These are phyloP conservation scores for Lissonota sp. DNA, from an alignment of 2,888 invertebrate genomes.

Conservation along the genomic window DNA sequence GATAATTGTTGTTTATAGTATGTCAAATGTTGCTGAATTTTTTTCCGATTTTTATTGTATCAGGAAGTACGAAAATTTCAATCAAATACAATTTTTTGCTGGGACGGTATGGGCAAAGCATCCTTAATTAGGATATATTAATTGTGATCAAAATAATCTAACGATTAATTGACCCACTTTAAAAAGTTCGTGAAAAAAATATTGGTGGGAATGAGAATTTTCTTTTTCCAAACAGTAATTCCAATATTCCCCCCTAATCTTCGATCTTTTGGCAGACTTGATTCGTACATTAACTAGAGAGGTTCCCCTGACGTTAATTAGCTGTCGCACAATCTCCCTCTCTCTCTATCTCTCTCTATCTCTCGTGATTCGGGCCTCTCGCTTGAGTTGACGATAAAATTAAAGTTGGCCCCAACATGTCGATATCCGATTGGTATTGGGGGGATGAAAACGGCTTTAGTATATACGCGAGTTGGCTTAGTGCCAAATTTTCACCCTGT, in stretches of 20 bases:
- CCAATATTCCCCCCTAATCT: neutral
- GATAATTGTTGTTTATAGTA: too few species aligned
- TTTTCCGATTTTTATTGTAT: too few species aligned
- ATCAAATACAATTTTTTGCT: too few species aligned
- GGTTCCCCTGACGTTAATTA: constrained; percentile 33
- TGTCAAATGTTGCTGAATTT: too few species aligned
- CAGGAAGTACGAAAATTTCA: too few species aligned
- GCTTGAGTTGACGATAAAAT: constrained; percentile 30
- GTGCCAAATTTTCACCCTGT: constrained; percentile 54
- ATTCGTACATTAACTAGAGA: neutral
- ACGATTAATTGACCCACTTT: neutral
- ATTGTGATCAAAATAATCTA: too few species aligned
- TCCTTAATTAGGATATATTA: too few species aligned
- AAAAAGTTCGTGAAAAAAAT: neutral
- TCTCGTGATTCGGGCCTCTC: neutral
- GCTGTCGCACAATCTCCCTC: neutral
- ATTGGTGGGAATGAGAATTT: too few species aligned
- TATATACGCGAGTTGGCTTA: constrained; percentile 50
- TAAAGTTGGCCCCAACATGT: constrained; percentile 33
- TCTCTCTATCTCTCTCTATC: too few species aligned
- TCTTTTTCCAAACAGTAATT: constrained; percentile 1
- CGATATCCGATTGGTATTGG: constrained; percentile 41
- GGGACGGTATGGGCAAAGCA: too few species aligned
- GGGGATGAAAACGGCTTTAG: constrained; percentile 2
- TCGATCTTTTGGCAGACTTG: constrained; percentile 4